Percentiles rank a stretch among this genome's conserved stretches.
Conservation (phyloP, 64 coral and sea anemone genomes). For the Platygyra sinensis region DNA sequence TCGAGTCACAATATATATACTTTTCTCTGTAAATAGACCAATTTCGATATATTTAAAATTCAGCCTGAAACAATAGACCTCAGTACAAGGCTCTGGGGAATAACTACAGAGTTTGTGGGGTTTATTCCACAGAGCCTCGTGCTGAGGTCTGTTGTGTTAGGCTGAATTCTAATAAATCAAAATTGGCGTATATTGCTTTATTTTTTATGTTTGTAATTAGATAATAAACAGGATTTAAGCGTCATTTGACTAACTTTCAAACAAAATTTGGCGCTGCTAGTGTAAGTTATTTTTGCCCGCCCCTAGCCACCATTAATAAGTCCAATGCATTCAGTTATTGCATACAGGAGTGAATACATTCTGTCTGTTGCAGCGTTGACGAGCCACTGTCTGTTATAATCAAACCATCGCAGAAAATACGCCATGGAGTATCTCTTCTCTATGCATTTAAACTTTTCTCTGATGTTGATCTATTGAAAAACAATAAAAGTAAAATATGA, state of each 20-base stretch:
- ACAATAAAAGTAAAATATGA: background rate
- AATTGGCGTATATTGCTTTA: too few species aligned
- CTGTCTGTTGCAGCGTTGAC: background rate
- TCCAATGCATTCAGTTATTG: background rate
- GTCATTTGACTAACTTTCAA: background rate
- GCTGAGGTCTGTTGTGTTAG: too few species aligned
- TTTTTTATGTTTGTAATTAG: too few species aligned
- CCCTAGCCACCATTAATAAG: slow-evolving; percentile 19
- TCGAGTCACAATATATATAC: background rate
- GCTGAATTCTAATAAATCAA: too few species aligned
- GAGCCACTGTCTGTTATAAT: background rate
- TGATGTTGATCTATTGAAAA: slow-evolving; percentile 24
- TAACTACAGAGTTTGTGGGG: too few species aligned
- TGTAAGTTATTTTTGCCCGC: background rate
- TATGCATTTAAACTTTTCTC: slow-evolving; percentile 26
- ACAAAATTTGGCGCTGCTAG: background rate
- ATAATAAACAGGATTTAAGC: too few species aligned
- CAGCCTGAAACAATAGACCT: too few species aligned
- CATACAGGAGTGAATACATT: background rate
- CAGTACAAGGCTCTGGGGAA: too few species aligned
- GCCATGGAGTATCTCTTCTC: slow-evolving; percentile 37
- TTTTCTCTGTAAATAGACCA: background rate
- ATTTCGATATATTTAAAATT: too few species aligned
- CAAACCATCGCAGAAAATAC: slow-evolving; percentile 34
- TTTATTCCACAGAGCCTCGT: too few species aligned